phyloP scores from a whole-genome alignment of 2,888 invertebrate species.

The Phania funesta region DNA sequence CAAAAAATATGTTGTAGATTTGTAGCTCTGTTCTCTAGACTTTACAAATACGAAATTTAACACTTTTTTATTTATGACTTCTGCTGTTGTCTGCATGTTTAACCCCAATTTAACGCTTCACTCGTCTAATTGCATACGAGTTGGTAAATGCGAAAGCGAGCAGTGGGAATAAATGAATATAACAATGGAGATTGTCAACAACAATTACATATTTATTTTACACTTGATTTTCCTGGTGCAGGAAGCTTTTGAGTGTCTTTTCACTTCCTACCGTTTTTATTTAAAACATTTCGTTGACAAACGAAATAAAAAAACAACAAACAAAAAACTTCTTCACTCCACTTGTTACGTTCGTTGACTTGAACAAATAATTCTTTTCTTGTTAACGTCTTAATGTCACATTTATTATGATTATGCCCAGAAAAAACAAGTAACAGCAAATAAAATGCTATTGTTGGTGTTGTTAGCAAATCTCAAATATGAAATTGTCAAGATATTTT shows the following conservation, averaged over 20 bases:
- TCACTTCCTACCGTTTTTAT: constrained; percentile 35
- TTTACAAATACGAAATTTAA: constrained; percentile 2
- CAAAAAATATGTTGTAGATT: background rate
- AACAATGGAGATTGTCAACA: constrained; percentile 44
- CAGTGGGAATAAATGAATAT: constrained; percentile 15
- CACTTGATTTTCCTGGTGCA: constrained; percentile 59
- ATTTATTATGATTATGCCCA: constrained; percentile 57
- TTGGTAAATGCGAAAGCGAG: too few species aligned
- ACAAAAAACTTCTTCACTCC: constrained; percentile 22
- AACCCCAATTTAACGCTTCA: constrained; percentile 62
- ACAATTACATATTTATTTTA: constrained; percentile 59
- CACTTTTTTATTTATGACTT: constrained; percentile 10
- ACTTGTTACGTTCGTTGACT: constrained; percentile 23
- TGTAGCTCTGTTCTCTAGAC: background rate
- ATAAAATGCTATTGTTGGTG: constrained; percentile 4
- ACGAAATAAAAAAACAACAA: constrained; percentile 6
- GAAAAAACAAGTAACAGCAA: background rate
- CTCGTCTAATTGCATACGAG: constrained; percentile 40
- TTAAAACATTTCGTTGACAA: constrained; percentile 30
- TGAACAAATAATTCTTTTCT: constrained; percentile 34
- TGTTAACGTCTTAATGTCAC: constrained; percentile 49
- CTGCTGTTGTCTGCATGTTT: constrained; percentile 24
- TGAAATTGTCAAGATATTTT: background rate
- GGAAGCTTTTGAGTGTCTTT: constrained; percentile 47
- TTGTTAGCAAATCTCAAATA: background rate